Evolutionary conservation across 1,140 invertebrate genomes (phyloP), one percentile per base, ranked within the genome.

Genomic region (Wiebesia pumilae): DNA sequence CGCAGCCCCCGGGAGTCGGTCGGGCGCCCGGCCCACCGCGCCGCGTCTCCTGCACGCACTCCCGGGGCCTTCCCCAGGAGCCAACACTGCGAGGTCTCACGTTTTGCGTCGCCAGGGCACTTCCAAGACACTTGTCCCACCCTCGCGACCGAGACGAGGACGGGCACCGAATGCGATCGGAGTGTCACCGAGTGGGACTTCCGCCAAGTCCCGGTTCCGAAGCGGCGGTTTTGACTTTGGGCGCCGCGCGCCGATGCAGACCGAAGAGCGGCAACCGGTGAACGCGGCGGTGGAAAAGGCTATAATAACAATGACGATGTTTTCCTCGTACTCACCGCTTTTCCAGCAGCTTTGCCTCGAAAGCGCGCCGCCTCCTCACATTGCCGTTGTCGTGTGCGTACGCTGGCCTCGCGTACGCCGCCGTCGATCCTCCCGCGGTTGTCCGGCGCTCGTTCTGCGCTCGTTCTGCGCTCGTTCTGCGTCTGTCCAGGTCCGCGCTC

Each of bases 41-140:
- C 21, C 58, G 27, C 58, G 58, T 27, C 58, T 62, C 58, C 2
- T 62, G 21, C 58, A 62, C 58, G 58, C 43, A 47, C 14, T 2
- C 10, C 12, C 21, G 51, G 51, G n/a, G 77, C 19, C 73, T 35
- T 3, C 43, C 51, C 2, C 30, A 75, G 67, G 84, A 71, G 79
- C 67, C 83, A 86, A 58, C 79, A 78, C 69, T 82, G 54, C 71
- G 81, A 78, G 40, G 81, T 82, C 65, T 86, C 58, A 82, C 80
- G 71, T 86, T n/a, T 6, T 82, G 54, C 71, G 67, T 38, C 71
- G 77, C 58, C 19, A 54, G 77, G 80, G 65, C 81, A 87, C 81
- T 79, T 77, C 54, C 81, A 83, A 79, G 85, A 69, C n/a, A n/a
- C 73, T 87, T 87, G 80, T 47, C 65, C 65, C 69, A 38, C 40